Evolutionary conservation across 2,888 invertebrate genomes (phyloP), one percentile per base, ranked within the genome.

Genomic region (Yponomeuta malinellus): DNA sequence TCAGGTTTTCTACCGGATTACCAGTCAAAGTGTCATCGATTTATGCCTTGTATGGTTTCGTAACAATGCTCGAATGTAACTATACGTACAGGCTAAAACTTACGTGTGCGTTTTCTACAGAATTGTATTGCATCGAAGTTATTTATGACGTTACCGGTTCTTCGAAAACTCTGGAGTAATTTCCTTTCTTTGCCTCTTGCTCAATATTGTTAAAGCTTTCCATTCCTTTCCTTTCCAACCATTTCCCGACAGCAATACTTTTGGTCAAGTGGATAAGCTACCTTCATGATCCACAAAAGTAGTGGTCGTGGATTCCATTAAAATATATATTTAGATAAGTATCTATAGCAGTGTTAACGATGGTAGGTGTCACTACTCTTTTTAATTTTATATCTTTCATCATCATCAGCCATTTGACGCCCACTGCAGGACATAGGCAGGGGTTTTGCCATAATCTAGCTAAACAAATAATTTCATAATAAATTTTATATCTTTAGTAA

Each of bases 131-230:
- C 15, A 59, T 59, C 15, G 52, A 15, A 59, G 52, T 59, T 59
- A 59, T 59, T 59, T 59, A 59, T 59, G 52, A 59, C 52, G 2
- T 52, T 15, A 15, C 15, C 52, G 52, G 52, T 59, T 59, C 52
- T 59, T 59, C 52, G 52, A 59, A 59, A 59, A 59, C 3, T 15
- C 15, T 59, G 6, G 12, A 15, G 15, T 15, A 12, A 59, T 59
- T 59, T 59, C 52, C 52, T 15, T 59, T 59, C 15, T 15, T 59
- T 59, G 43, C 43, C 9, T 59, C 52, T 52, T 52, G 52, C 52
- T 52, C 52, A 59, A 59, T 59, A 78, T 78, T 78, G 33, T 33
- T 33, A 33, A 33, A 78, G 75, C 2, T 65, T 65, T 23, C 23
- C 23, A 23, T 23, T 23, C 23, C 23, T 23, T 23, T 23, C 23